Conservation (phyloP, 2,113 vertebrate genomes). For the Barbus barbus region DNA sequence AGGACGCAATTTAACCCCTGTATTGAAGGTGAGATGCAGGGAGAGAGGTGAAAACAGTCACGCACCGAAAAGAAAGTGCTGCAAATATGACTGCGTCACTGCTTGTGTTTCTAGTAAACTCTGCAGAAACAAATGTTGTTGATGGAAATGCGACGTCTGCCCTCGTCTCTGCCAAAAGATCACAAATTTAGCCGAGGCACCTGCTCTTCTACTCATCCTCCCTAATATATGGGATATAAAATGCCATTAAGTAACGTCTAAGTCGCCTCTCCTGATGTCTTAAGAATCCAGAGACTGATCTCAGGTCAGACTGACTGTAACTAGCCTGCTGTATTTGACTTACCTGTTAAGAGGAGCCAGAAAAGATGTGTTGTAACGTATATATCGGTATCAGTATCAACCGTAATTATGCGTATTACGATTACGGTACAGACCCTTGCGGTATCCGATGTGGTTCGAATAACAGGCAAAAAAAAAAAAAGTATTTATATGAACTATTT, state of each 20-base stretch:
- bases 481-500: neutral
- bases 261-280: no score
- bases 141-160: slow-evolving; percentile 50
- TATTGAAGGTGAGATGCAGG: slow-evolving; percentile 44
- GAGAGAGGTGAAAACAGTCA: slow-evolving; percentile 47
- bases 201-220: neutral
- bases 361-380: neutral
- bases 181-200: slow-evolving; percentile 23
- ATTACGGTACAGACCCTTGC: neutral
- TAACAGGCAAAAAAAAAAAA: no score
- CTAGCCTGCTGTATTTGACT: neutral
- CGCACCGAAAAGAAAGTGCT: slow-evolving; percentile 55
- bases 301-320: neutral
- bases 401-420: neutral
- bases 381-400: neutral
- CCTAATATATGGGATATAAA: neutral
- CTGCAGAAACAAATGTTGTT: slow-evolving; percentile 79
- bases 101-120: slow-evolving; percentile 81
- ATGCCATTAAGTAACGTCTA: neutral
- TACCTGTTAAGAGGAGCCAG: slow-evolving; percentile 11
- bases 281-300: neutral
- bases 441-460: neutral
- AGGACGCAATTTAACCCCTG: slow-evolving; percentile 64
- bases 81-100: slow-evolving; percentile 87
- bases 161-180: slow-evolving; percentile 4